Conservation (phyloP, 2,888 invertebrate species). For the Stenodera caucasica region DNA sequence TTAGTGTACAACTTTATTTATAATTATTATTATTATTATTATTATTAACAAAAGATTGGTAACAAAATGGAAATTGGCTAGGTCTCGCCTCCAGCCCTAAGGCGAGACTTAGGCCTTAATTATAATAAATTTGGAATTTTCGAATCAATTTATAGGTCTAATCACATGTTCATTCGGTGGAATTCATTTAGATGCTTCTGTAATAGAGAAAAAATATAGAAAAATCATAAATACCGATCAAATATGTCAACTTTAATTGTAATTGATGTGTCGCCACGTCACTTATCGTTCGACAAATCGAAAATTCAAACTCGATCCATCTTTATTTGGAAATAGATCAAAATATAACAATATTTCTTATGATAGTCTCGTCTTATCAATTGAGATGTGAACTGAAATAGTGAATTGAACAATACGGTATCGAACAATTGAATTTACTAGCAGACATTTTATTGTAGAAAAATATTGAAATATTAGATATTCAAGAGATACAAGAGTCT, state of each 20-base stretch:
- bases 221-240: neutral
- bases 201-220: slow-evolving; percentile 24
- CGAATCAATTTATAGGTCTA: slow-evolving; percentile 28
- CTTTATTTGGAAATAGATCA: slow-evolving; percentile 19
- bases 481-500: too few species aligned
- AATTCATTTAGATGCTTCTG: slow-evolving; percentile 42
- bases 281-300: slow-evolving; percentile 15
- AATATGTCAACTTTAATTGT: slow-evolving; percentile 19
- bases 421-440: slow-evolving; percentile 23
- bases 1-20: slow-evolving; percentile 25
- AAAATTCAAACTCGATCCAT: slow-evolving; percentile 12
- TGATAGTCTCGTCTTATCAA: slow-evolving; percentile 6
- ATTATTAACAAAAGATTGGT: slow-evolving; percentile 25
- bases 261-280: slow-evolving; percentile 13
- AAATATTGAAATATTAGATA: too few species aligned
- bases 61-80: slow-evolving; percentile 34
- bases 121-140: slow-evolving; percentile 18
- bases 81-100: slow-evolving; percentile 44
- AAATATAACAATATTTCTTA: slow-evolving; percentile 19
- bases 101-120: slow-evolving; percentile 35
- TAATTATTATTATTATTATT: slow-evolving; percentile 14
- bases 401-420: slow-evolving; percentile 19
- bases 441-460: too few species aligned
- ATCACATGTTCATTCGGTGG: slow-evolving; percentile 28
- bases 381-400: slow-evolving; percentile 17